These are phyloP conservation scores for Hemiscyllium ocellatum DNA, from an alignment of 2,113 vertebrate genomes.

Conservation along the genomic window DNA sequence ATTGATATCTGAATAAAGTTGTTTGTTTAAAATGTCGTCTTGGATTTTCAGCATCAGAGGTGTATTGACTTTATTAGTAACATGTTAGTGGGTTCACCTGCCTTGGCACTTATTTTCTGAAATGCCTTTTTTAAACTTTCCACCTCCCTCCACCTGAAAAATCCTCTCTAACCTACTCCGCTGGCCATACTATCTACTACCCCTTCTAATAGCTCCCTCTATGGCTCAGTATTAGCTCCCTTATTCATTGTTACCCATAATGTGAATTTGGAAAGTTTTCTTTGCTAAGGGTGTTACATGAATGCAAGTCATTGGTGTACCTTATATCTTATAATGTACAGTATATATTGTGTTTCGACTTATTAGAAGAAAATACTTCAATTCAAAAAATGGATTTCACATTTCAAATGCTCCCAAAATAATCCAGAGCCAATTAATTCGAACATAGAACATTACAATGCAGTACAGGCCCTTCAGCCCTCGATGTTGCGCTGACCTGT, in stretches of 20 bases:
- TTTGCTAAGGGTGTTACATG: neutral
- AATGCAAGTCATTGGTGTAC: neutral
- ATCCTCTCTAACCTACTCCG: neutral
- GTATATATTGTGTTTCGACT: neutral
- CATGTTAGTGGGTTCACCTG: too few relatives aligned
- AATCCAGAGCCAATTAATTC: neutral
- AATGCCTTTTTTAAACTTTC: neutral
- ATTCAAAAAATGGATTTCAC: neutral
- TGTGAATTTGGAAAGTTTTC: neutral
- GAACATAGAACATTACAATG: too few relatives aligned
- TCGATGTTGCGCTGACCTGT: too few relatives aligned
- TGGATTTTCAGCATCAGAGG: neutral
- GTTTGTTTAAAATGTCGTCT: neutral
- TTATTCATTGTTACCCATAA: neutral
- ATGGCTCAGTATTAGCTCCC: neutral
- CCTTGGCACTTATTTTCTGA: neutral
- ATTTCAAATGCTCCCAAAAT: neutral
- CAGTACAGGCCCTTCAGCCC: too few relatives aligned
- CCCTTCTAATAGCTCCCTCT: neutral
- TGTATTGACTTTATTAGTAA: neutral
- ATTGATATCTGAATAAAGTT: neutral
- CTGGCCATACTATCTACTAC: neutral
- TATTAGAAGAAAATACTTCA: neutral
- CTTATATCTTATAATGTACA: neutral
- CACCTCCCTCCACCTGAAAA: neutral